phyloP scores from a whole-genome alignment of 2,797 vertebrate genomes.

The Nyctibius grandis region DNA sequence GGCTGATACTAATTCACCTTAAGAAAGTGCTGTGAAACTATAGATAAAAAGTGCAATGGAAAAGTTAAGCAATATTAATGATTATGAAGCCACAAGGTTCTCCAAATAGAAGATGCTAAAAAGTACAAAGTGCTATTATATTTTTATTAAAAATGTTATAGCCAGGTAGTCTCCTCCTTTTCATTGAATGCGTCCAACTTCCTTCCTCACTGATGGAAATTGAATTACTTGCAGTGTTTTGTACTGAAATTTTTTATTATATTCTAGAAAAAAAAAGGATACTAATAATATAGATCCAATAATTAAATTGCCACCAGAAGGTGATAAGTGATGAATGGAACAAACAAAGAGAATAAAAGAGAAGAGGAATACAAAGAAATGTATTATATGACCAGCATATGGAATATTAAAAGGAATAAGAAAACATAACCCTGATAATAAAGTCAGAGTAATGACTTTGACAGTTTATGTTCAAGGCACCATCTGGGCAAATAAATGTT shows the following conservation, averaged over 20 bases:
- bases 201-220: conserved; percentile 56
- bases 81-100: conserved; percentile 1
- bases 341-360: conserved; percentile 69
- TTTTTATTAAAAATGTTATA: conserved; percentile 65
- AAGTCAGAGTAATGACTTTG: conserved; percentile 60
- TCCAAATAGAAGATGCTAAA: conserved; percentile 49
- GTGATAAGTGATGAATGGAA: conserved; percentile 70
- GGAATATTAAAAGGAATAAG: conserved; percentile 70
- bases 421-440: conserved; percentile 64
- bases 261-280: conserved; percentile 9
- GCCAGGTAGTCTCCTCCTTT: conserved; percentile 44
- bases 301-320: conserved; percentile 70
- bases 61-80: conserved; percentile 49
- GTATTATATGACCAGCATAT: conserved; percentile 70
- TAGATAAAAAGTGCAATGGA: conserved; percentile 6
- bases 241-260: conserved; percentile 55
- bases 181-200: conserved; percentile 54
- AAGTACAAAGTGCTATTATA: conserved; percentile 45
- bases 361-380: conserved; percentile 64
- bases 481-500: conserved; percentile 40
- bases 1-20: not conserved
- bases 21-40: not conserved
- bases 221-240: conserved; percentile 66
- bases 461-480: conserved; percentile 50
- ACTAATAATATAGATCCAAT: conserved; percentile 63